phyloP scores from a whole-genome alignment of 2,113 vertebrate species.

The Malaclemys terrapin region DNA sequence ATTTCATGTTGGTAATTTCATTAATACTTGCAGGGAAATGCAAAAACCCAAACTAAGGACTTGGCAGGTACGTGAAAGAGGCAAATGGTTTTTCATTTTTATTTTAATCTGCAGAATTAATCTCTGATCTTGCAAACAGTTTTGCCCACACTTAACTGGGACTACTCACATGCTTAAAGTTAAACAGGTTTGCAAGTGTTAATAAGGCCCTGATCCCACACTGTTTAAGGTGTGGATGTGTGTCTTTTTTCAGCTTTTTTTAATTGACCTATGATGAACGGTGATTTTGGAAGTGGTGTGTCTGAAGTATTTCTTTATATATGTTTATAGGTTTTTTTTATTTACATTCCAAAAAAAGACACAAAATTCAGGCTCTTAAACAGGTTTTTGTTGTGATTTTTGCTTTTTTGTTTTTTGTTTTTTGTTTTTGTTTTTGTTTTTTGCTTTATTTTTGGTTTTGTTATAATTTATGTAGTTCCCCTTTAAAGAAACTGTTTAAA shows the following conservation, averaged over 20 bases:
- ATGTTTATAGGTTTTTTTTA: not conserved
- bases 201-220: too few relatives aligned
- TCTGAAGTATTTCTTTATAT: not conserved
- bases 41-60: not conserved
- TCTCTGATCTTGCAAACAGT: not conserved
- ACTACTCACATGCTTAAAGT: not conserved
- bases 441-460: not conserved
- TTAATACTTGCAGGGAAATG: not conserved
- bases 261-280: not conserved
- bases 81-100: not conserved
- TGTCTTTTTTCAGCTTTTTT: not conserved
- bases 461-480: constrained; percentile 6
- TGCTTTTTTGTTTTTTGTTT: not conserved
- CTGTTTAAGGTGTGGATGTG: not conserved
- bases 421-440: not conserved
- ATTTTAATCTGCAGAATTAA: not conserved
- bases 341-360: not conserved
- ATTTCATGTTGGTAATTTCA: not conserved
- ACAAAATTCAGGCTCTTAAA: not conserved
- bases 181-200: not conserved
- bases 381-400: not conserved
- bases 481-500: not conserved
- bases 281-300: not conserved
- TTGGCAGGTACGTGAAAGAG: not conserved
- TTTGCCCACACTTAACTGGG: not conserved